phyloP scores from a whole-genome alignment of 2,113 vertebrate genomes.

The Merops nubicus region DNA sequence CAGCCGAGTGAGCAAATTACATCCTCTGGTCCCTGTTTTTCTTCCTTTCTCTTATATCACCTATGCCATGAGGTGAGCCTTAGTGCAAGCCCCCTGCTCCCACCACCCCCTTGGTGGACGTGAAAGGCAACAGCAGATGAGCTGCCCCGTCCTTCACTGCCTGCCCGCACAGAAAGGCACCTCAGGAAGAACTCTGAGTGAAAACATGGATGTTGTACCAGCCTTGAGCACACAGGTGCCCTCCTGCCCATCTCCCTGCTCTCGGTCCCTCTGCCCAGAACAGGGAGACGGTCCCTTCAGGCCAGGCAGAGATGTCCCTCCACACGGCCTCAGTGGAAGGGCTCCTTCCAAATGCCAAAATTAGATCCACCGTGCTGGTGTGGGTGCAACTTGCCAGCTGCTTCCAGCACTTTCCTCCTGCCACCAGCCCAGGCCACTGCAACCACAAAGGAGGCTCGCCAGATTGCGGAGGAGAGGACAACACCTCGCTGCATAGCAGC shows the following conservation, averaged over 20 bases:
- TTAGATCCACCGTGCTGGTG: not conserved
- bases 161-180: rapidly evolving
- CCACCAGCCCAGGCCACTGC: not conserved
- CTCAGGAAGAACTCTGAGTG: not conserved
- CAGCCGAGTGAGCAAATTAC: not conserved
- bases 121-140: not conserved
- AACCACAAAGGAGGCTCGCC: not conserved
- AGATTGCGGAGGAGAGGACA: not conserved
- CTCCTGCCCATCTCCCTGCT: not conserved
- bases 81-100: rapidly evolving
- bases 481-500: not conserved
- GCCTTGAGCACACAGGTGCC: rapidly evolving
- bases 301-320: not conserved
- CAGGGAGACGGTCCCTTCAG: not conserved
- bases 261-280: not conserved
- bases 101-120: not conserved
- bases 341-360: not conserved
- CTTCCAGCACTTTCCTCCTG: not conserved
- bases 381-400: not conserved
- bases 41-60: not conserved
- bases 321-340: not conserved
- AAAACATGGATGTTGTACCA: not conserved
- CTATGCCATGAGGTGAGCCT: rapidly evolving
- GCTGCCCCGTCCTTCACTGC: not conserved
- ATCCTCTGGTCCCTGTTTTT: not conserved